phyloP scores from a whole-genome alignment of 2,797 vertebrate genomes.

The Helostoma temminkii region DNA sequence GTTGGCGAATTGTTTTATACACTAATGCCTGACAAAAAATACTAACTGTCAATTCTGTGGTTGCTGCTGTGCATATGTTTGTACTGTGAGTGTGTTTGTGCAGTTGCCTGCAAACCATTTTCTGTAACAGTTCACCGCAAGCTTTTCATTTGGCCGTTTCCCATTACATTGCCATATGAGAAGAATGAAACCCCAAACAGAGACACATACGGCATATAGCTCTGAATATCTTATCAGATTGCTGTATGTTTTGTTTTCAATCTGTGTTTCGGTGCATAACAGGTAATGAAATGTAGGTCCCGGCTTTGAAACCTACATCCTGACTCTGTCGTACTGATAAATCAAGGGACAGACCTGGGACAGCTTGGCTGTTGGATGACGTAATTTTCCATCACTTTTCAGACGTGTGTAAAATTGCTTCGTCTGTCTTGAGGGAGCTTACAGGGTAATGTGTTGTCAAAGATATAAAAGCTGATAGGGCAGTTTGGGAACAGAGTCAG shows the following conservation, averaged over 20 bases:
- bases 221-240: constrained; percentile 44
- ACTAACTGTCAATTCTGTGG: constrained; percentile 15
- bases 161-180: constrained; percentile 49
- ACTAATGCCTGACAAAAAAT: constrained; percentile 57
- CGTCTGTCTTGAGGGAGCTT: constrained; percentile 72
- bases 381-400: constrained; percentile 76
- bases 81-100: constrained; percentile 15
- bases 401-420: constrained; percentile 75
- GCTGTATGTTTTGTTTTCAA: constrained; percentile 59
- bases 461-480: constrained; percentile 74
- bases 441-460: constrained; percentile 74
- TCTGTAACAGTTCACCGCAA: constrained; percentile 49
- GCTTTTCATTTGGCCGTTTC: constrained; percentile 61
- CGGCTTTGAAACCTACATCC: constrained; percentile 56
- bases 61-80: constrained; percentile 47
- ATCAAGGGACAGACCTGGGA: constrained; percentile 49
- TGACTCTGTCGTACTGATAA: constrained; percentile 46
- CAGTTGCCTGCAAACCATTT: constrained; percentile 48
- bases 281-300: constrained; percentile 47
- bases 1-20: constrained; percentile 59
- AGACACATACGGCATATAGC: constrained; percentile 20
- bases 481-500: constrained; percentile 61
- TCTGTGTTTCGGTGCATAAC: constrained; percentile 46
- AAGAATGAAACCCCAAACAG: constrained; percentile 44
- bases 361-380: constrained; percentile 58